Conservation (phyloP, 2,888 invertebrate genomes). For the Acleris sparsana region DNA sequence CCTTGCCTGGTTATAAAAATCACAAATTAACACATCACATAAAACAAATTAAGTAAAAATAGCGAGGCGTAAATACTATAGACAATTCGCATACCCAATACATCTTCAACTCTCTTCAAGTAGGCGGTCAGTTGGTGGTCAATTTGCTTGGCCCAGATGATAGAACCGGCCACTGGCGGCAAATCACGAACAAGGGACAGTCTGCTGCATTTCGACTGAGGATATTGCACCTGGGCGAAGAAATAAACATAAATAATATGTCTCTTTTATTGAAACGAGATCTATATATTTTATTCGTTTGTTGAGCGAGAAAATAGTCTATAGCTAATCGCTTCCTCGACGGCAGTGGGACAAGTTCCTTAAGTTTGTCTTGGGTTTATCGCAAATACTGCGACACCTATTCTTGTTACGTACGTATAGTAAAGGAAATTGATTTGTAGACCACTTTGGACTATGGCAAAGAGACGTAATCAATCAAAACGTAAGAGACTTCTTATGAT, state of each 20-base stretch:
- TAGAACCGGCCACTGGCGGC: conserved; percentile 98
- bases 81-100: conserved; percentile 87
- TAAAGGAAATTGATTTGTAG: no score
- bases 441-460: no score
- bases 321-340: no score
- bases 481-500: no score
- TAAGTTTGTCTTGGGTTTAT: no score
- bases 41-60: background rate
- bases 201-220: conserved; percentile 95
- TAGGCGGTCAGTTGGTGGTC: conserved; percentile 98
- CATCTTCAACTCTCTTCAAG: conserved; percentile 98
- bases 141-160: conserved; percentile 99
- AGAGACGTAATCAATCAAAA: no score
- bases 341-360: no score
- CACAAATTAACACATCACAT: background rate
- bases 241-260: background rate
- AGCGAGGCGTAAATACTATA: background rate
- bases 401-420: no score
- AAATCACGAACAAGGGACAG: conserved; percentile 96
- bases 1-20: conserved; percentile 86
- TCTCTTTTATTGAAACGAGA: no score
- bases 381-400: no score
- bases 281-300: no score
- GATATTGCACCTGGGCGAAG: conserved; percentile 92
- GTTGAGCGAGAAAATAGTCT: no score